These are phyloP conservation scores for Tridacna crocea DNA, from an alignment of 2,888 invertebrate species.

Conservation along the genomic window DNA sequence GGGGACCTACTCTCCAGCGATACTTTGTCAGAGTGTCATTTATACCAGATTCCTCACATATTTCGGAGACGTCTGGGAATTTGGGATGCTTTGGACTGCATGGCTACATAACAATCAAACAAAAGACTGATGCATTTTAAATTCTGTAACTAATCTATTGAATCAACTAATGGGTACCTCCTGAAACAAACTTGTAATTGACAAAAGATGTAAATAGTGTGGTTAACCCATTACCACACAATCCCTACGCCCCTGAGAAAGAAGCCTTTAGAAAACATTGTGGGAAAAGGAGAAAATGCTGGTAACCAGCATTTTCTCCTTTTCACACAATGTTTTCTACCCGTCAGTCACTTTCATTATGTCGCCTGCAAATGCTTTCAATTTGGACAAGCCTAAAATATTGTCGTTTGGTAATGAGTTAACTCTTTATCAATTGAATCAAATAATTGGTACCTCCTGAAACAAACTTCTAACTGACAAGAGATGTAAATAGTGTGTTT, in stretches of 20 bases:
- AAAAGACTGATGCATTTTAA: conserved; percentile 20
- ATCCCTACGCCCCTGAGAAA: too few relatives aligned
- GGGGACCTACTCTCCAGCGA: conserved; percentile 83
- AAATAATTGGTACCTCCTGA: not conserved
- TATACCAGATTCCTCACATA: conserved; percentile 81
- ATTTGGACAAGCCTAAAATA: too few relatives aligned
- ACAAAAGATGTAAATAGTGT: not conserved
- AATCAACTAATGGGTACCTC: not conserved
- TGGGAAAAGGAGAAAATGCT: too few relatives aligned
- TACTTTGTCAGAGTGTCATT: conserved; percentile 82
- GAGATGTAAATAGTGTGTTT: not conserved
- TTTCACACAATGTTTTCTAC: too few relatives aligned
- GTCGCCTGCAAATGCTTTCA: too few relatives aligned
- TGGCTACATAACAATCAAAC: conserved; percentile 71
- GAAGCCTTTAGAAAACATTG: too few relatives aligned
- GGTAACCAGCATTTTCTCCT: too few relatives aligned
- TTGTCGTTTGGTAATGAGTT: too few relatives aligned
- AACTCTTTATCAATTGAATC: not conserved
- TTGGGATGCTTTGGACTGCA: conserved; percentile 83
- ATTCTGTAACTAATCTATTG: conserved; percentile 5
- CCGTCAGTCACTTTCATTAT: too few relatives aligned
- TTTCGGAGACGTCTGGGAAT: conserved; percentile 73
- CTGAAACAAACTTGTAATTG: not conserved
- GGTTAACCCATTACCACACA: not conserved
- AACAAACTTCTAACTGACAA: not conserved